Percentiles rank a stretch among this genome's conserved stretches.
phyloP scores from a whole-genome alignment of 2,113 vertebrate species.

The Rhinoderma darwinii region DNA sequence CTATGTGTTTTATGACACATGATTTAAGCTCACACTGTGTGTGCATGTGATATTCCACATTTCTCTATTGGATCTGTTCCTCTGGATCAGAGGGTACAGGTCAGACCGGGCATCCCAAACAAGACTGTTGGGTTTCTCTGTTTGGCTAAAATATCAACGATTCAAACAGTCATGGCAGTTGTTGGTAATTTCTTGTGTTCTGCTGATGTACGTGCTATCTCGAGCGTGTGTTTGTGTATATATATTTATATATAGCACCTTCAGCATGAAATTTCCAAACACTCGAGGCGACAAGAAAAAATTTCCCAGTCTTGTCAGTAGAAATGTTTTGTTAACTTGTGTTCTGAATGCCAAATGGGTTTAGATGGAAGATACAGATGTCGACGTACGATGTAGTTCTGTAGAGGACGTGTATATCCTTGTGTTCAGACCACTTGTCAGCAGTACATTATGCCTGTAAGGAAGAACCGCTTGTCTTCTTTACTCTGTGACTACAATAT shows the following conservation, averaged over 20 bases:
- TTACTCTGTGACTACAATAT: not conserved
- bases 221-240: not conserved
- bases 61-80: conserved; percentile 1
- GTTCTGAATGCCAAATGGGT: not conserved
- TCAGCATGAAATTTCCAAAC: not conserved
- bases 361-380: not conserved
- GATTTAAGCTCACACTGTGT: conserved; percentile 42
- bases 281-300: not conserved
- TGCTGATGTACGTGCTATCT: not conserved
- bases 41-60: not conserved
- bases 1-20: conserved; percentile 49
- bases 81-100: conserved; percentile 47
- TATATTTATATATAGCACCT: conserved; percentile 37
- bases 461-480: not conserved
- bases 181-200: not conserved
- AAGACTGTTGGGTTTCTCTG: not conserved
- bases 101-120: conserved; percentile 3
- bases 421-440: not conserved
- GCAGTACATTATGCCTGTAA: not conserved
- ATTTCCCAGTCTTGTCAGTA: not conserved
- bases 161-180: not conserved
- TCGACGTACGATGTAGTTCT: not conserved
- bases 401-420: not conserved
- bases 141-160: not conserved
- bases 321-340: not conserved